A percentile compares a stretch with the other conserved stretches of the same genome.
phyloP scores from a whole-genome alignment of 1,140 invertebrate species.

The Tetramorium parvispinum region DNA sequence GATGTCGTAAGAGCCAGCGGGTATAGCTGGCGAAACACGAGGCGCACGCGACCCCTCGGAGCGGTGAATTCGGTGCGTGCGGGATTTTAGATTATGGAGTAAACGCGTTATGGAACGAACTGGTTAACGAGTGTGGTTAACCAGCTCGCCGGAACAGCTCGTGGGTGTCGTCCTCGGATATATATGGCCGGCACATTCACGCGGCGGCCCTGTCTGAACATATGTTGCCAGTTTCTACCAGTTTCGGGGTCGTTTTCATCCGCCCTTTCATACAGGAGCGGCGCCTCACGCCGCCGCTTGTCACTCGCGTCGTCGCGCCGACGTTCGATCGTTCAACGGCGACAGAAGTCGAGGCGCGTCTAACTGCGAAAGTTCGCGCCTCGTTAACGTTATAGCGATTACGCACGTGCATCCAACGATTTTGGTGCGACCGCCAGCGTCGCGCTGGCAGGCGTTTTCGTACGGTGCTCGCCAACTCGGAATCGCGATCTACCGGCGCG shows the following conservation, averaged over 20 bases:
- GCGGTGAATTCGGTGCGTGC: constrained; percentile 25
- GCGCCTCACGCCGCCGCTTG: background rate
- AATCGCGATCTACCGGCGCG: background rate
- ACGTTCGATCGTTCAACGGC: constrained; percentile 16
- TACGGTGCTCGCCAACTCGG: background rate
- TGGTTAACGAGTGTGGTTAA: constrained; percentile 85
- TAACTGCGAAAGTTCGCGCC: constrained; percentile 49
- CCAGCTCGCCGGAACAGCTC: constrained; percentile 83
- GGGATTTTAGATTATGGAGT: constrained; percentile 68
- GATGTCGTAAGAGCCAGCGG: background rate
- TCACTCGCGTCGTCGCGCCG: constrained; percentile 20
- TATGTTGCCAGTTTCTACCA: constrained; percentile 83
- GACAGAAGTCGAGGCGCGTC: background rate
- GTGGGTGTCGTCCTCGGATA: constrained; percentile 84
- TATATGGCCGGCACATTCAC: constrained; percentile 80
- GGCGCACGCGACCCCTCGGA: constrained; percentile 4
- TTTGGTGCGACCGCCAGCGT: background rate
- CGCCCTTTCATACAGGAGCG: constrained; percentile 7
- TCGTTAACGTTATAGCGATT: constrained; percentile 49
- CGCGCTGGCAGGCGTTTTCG: background rate
- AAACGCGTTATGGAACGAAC: constrained; percentile 83
- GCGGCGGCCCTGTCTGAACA: constrained; percentile 82
- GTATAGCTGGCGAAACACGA: background rate
- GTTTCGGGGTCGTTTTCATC: constrained; percentile 70
- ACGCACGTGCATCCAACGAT: constrained; percentile 42